Percentiles rank a stretch among this genome's conserved stretches.
Conservation (phyloP, 2,888 invertebrate species). For the Itoplectis maculator region DNA sequence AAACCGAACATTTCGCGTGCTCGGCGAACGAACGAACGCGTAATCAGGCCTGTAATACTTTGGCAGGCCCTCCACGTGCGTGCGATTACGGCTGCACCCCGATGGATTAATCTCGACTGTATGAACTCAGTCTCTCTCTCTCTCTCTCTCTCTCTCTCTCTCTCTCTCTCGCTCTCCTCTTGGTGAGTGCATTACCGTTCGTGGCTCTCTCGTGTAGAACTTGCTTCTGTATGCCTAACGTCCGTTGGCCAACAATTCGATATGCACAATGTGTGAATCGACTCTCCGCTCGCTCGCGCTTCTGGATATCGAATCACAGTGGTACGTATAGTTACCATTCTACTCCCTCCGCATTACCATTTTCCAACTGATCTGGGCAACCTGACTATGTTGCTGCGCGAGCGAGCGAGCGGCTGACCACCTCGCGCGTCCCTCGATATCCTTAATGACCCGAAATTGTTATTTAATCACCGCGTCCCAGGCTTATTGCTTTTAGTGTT, state of each 20-base stretch:
- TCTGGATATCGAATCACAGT: slow-evolving; percentile 40
- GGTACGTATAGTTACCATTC: slow-evolving; percentile 24
- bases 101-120: slow-evolving; percentile 61
- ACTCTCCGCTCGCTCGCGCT: not conserved
- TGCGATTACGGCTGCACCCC: slow-evolving; percentile 50
- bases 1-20: slow-evolving; percentile 51
- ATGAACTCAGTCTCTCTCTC: slow-evolving; percentile 54
- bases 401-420: slow-evolving; percentile 6
- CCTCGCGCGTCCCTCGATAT: slow-evolving; percentile 24
- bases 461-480: slow-evolving; percentile 32
- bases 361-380: slow-evolving; percentile 32
- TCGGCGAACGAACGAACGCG: slow-evolving; percentile 57
- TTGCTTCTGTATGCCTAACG: slow-evolving; percentile 12
- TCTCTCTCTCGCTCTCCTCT: not conserved
- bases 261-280: slow-evolving; percentile 14
- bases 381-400: not conserved
- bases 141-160: no score
- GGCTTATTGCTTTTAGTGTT: slow-evolving; percentile 1
- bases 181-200: slow-evolving; percentile 48
- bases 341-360: slow-evolving; percentile 31
- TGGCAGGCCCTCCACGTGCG: slow-evolving; percentile 51
- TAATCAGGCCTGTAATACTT: slow-evolving; percentile 68
- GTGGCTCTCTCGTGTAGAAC: slow-evolving; percentile 1
- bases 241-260: slow-evolving; percentile 42
- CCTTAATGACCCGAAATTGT: slow-evolving; percentile 46